Base-by-base conservation (phyloP, 2,113 vertebrate genomes). In the Epinephelus lanceolatus region DNA sequence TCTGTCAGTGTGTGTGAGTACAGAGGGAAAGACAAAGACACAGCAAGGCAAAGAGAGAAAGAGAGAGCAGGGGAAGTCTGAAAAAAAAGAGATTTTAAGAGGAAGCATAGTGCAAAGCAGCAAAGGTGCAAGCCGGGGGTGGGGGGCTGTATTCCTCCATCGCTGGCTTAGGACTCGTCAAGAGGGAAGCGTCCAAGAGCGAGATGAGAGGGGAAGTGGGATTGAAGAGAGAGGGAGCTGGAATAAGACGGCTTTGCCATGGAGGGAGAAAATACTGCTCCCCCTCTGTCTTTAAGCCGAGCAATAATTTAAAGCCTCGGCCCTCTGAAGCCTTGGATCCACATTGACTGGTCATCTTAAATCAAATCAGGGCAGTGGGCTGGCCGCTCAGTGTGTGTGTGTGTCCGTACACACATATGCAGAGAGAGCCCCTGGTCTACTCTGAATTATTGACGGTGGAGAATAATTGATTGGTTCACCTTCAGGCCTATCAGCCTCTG, bases 401-500 rank as follows among this genome's bases (percentile, higher is more conserved):
- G 59, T 76, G 65, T 77, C 86, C 71, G 33, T 51, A 76, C 89
- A 85, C 85, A 78, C 78, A 83, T 65, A 76, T 33, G 71, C 49
- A 25, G 76, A 78, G 21, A 86, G 73, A 76, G 77, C 86, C 87
- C 63, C 76, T 69, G 75, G 89, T 89, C 90, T 82, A 87, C 89
- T 89, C 88, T 95, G 90, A 94, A 95, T 94, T 95, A 95, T 95
- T 94, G 92, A 95, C 90, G 63, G 71, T 80, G 90, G 84, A 86
- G 92, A 93, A 95, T 95, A 94, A 96, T 94, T 93, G 91, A 95
- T 95, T 91, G 89, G 88, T 94, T 95, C 93, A 95, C 94, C 94
- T 94, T 94, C 93, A 94, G 86, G 91, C 93, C 89, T 90, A 91
- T 94, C 92, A 90, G 88, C 80, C 78, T 80, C 83, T 23, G 78